These are phyloP conservation scores for Phalloptychus januarius DNA, from an alignment of 2,797 vertebrate species.

Conservation along the genomic window DNA sequence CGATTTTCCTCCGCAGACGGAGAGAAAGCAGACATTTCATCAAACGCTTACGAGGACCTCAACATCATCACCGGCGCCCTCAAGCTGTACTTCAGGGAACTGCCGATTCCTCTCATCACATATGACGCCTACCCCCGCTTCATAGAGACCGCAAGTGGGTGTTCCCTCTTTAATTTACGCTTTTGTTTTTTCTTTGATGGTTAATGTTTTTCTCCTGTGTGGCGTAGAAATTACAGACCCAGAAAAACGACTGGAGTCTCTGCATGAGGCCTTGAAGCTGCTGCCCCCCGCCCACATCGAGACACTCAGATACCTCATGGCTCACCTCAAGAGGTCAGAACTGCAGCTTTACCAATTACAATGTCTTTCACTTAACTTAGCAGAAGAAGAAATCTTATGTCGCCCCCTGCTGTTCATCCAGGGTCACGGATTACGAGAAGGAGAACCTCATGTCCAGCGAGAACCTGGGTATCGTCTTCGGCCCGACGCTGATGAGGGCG, in stretches of 20 bases:
- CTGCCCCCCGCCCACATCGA: constrained; percentile 97
- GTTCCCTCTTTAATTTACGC: too few species aligned
- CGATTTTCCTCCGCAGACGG: constrained; percentile 83
- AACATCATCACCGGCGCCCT: constrained; percentile 99
- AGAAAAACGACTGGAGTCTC: constrained; percentile 92
- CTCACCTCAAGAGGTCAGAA: constrained; percentile 92
- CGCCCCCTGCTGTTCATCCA: constrained; percentile 56
- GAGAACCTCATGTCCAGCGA: constrained; percentile 98
- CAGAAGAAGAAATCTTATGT: neutral
- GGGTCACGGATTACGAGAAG: constrained; percentile 93
- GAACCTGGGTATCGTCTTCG: constrained; percentile 98
- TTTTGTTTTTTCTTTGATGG: neutral
- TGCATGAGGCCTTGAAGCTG: constrained; percentile 94
- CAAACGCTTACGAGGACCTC: constrained; percentile 96
- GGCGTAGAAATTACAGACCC: constrained; percentile 89
- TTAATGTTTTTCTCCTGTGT: neutral
- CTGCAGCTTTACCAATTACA: neutral
- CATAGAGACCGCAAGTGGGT: constrained; percentile 96
- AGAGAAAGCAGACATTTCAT: constrained; percentile 97
- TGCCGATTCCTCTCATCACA: constrained; percentile 97
- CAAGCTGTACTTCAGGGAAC: constrained; percentile 99
- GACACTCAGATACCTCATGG: constrained; percentile 96
- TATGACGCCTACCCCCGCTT: constrained; percentile 98
- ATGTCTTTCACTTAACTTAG: neutral
- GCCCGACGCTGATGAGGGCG: constrained; percentile 97